These are phyloP conservation scores for Atrina japonica DNA, from an alignment of 2,888 invertebrate species.

Conservation along the genomic window DNA sequence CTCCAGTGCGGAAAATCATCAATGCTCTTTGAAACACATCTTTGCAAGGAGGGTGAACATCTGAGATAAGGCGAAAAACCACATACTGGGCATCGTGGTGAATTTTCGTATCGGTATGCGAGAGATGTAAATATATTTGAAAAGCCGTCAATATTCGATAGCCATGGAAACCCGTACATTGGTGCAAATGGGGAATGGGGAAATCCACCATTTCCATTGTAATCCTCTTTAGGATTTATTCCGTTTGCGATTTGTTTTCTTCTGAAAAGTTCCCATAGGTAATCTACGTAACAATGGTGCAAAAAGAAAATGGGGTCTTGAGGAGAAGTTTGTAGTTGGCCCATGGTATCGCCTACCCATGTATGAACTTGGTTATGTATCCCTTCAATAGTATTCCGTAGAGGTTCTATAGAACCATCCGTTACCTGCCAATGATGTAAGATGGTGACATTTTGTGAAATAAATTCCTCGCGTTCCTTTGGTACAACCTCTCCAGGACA, in stretches of 20 bases:
- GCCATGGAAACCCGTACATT: background rate
- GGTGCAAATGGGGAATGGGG: background rate
- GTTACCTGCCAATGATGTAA: background rate
- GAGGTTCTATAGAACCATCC: conserved; percentile 14
- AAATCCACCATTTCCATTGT: background rate
- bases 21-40: no score
- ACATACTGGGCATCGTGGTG: conserved; percentile 15
- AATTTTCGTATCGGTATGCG: background rate
- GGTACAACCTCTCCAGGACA: background rate
- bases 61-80: background rate
- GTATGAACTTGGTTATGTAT: conserved; percentile 30
- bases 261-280: conserved; percentile 57
- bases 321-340: conserved; percentile 50
- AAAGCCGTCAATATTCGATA: background rate
- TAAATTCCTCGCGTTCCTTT: background rate
- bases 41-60: no score
- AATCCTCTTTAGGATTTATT: conserved; percentile 18
- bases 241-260: background rate
- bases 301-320: conserved; percentile 64
- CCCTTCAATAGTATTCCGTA: conserved; percentile 42
- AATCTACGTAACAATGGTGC: conserved; percentile 64
- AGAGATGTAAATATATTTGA: background rate
- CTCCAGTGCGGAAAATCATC: no score
- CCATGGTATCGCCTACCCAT: conserved; percentile 51
- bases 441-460: no score